phyloP scores from a whole-genome alignment of 2,113 vertebrate species.

The Microcebus murinus region DNA sequence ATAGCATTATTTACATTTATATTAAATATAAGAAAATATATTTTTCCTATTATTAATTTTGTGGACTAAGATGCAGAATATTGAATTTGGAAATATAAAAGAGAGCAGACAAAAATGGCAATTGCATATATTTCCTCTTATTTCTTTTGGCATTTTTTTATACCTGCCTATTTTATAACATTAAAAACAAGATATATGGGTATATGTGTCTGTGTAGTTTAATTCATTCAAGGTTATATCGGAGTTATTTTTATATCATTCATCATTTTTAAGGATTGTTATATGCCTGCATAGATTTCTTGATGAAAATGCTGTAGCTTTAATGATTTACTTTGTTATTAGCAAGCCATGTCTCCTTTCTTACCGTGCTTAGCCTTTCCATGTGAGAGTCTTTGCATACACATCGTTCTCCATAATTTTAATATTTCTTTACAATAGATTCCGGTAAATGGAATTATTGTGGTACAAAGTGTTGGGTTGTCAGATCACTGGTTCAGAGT shows the following conservation, averaged over 20 bases:
- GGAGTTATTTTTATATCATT: background rate
- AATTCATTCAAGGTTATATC: background rate
- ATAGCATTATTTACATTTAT: no score
- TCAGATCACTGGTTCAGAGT: background rate
- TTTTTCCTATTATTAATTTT: no score
- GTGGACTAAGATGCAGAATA: no score
- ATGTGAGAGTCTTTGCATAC: background rate
- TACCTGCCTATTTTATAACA: background rate
- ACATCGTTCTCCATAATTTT: background rate
- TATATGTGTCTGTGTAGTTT: background rate
- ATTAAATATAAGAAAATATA: no score
- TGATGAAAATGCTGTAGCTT: background rate
- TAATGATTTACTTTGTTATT: background rate
- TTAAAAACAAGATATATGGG: background rate
- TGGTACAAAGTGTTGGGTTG: background rate
- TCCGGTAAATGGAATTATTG: background rate
- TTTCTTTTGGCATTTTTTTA: no score
- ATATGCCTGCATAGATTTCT: background rate
- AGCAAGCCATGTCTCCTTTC: background rate
- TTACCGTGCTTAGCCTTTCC: background rate
- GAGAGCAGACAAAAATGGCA: no score
- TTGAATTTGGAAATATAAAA: no score
- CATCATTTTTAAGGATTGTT: background rate
- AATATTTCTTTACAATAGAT: background rate
- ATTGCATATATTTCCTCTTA: no score